Base-by-base conservation (phyloP, 2,113 vertebrate species). In the Oncorhynchus tshawytscha region DNA sequence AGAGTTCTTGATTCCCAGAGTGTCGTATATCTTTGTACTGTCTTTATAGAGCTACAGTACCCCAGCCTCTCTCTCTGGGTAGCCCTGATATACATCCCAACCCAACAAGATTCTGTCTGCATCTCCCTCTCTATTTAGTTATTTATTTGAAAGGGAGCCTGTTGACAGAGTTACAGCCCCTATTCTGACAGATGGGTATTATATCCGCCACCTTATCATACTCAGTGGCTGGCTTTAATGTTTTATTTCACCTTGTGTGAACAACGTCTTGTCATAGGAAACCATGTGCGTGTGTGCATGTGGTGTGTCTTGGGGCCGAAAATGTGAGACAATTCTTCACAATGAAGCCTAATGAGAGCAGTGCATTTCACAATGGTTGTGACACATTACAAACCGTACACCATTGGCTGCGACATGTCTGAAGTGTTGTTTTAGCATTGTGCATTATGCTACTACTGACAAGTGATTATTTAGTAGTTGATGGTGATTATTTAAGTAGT, bases 161-260 rank as follows among this genome's bases (percentile, higher is more conserved):
- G 77, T 75, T 87, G 85, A 88, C 81, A 84, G 87, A 84, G 78
- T 83, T 83, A 78, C 74, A 77, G 79, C 77, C 68, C 31, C 4
- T 75, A 31, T 70, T 57, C 77, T 90, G 90, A 91, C 87, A 90
- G 88, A 88, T 29, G 25, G 78, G 84, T 79, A 87, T 89, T 89
- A 82, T 71, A 70, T 70, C 77, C 83, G 83, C 85, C 87, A 85
- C 80, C 74, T 81, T 82, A 87, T 86, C 77, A 75, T 76, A 77
- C 57, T 79, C 70, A 59, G 82, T 25, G 39, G 39, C 39, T 45
- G 25, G 51, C 59, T 80, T 39, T 91, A 90, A 92, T 87, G 87
- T 86, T 90, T 91, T 86, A 82, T 84, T 78, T 78, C 68, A 74
- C 82, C 74, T 70, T 76, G 86, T 84, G 49, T 39, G 71, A 78